phyloP scores from a whole-genome alignment of 2,113 vertebrate genomes.

The Hippocampus guttulatus region DNA sequence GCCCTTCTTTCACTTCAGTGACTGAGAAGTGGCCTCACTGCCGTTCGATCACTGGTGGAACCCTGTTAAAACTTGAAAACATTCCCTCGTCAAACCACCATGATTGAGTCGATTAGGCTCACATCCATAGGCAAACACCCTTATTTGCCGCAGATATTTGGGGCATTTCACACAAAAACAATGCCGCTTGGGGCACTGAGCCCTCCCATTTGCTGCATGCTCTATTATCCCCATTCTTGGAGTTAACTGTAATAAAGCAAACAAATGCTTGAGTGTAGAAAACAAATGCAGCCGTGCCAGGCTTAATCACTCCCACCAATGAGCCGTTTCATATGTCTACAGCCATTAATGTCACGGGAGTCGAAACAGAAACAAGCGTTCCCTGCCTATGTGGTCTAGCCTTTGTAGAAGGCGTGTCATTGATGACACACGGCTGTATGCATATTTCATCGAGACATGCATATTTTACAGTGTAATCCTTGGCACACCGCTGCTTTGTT shows the following conservation, averaged over 20 bases:
- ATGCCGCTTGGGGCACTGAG: constrained; percentile 52
- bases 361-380: constrained; percentile 45
- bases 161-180: constrained; percentile 70
- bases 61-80: constrained; percentile 70
- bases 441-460: constrained; percentile 69
- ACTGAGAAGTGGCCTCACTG: constrained; percentile 42
- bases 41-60: constrained; percentile 53
- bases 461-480: constrained; percentile 68
- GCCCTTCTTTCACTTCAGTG: constrained; percentile 44
- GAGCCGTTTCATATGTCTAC: constrained; percentile 60
- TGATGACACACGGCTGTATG: constrained; percentile 63
- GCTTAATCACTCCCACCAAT: constrained; percentile 67
- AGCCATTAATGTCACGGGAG: constrained; percentile 63
- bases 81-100: constrained; percentile 71
- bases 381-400: constrained; percentile 33
- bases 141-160: constrained; percentile 72
- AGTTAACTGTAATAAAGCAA: constrained; percentile 62
- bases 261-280: constrained; percentile 52
- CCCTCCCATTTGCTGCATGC: constrained; percentile 46
- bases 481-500: constrained; percentile 63
- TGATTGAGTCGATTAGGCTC: constrained; percentile 75
- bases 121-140: constrained; percentile 66
- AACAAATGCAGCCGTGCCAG: constrained; percentile 59
- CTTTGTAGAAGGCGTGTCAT: constrained; percentile 62
- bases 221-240: constrained; percentile 56